Evolutionary conservation across 1,140 invertebrate genomes (phyloP).

Genomic region (Hetaerina americana): DNA sequence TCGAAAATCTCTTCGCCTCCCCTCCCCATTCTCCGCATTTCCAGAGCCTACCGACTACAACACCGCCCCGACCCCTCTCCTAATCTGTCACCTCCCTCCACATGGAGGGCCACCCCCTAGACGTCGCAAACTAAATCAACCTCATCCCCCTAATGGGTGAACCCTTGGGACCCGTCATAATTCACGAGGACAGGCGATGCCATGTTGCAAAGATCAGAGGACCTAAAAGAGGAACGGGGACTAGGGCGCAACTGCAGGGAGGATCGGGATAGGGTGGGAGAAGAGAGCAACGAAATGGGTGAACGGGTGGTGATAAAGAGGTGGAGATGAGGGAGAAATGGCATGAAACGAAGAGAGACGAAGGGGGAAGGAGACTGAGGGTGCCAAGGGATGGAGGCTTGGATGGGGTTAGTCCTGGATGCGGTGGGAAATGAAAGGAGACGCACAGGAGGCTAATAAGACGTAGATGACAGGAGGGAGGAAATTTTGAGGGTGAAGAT

Average conservation of each 20-base stretch:
- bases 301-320: background rate
- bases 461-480: too few relatives aligned
- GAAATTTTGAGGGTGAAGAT: too few relatives aligned
- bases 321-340: background rate
- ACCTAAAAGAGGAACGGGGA: background rate
- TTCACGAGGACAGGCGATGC: background rate
- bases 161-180: background rate
- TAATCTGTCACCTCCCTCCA: too few relatives aligned
- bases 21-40: too few relatives aligned
- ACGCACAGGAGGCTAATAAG: too few relatives aligned
- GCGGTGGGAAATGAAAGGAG: too few relatives aligned
- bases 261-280: background rate
- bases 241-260: background rate
- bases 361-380: background rate
- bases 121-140: background rate
- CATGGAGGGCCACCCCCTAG: too few relatives aligned
- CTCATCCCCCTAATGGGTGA: background rate
- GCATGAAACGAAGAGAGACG: background rate
- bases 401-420: background rate
- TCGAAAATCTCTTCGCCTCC: too few relatives aligned
- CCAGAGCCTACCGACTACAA: too few relatives aligned
- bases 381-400: background rate
- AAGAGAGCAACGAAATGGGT: background rate
- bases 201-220: background rate
- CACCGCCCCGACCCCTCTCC: too few relatives aligned